Base-by-base conservation (phyloP, 2,113 vertebrate species). In the Atrichornis clamosus region DNA sequence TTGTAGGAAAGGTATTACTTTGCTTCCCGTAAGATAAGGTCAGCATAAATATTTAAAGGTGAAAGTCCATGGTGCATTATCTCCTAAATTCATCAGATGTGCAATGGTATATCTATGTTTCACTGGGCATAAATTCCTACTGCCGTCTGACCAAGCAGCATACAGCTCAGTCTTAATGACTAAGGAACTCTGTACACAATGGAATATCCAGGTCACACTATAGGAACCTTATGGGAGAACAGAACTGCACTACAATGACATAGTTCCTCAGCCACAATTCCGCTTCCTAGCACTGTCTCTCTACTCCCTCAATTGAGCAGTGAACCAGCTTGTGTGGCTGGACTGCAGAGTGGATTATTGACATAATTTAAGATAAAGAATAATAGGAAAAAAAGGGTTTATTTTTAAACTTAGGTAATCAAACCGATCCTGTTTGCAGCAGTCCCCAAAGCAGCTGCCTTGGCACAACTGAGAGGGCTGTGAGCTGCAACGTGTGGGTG, bases 381-480 rank as follows among this genome's bases (percentile, higher is more conserved):
- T 62, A 72, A 67, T 49, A 37, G 32, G 4, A 2, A 9, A 6
- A 35, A 58, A 27, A 60, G 6, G 1, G n/a, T 69, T 79, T 97
- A 80, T 94, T 96, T 95, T 94, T 88, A 95, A 88, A 80, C 55
- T 0, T 1, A 62, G 78, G 47, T 65, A 24, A 19, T 83, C 7
- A 1, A 80, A 73, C 27, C 2, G 11, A 80, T 69, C n/a, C 26
- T 90, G 46, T 89, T 93, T 90, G 39, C 42, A 77, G 72, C 59
- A 30, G 50, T 77, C 65, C 33, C 55, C 50, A 44, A 63, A 90
- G 67, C 90, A 96, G 95, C 80, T 96, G 89, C 83, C 68, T 85
- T 27, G 30, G 86, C 63, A 52, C 35, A 78, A 73, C 27, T 24
- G 59, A 86, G 50, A 28, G 46, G 47, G 67, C 14, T 1, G 1